Conservation (phyloP, 53 echinoderm and acorn worm genomes). For the Temnopleurus reevesii region DNA sequence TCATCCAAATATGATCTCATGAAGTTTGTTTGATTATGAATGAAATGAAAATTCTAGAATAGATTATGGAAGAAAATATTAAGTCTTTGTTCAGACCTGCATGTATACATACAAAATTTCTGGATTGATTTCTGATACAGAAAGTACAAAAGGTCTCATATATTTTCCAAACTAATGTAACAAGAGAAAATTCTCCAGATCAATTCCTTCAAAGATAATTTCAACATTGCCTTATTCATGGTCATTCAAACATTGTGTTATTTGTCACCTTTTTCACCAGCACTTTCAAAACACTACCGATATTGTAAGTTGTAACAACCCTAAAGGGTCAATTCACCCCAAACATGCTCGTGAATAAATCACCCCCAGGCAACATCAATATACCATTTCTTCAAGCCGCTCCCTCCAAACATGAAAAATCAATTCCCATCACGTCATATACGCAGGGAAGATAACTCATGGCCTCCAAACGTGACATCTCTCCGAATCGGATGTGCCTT, state of each 20-base stretch:
- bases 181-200: not conserved
- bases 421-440: slow-evolving; percentile 2
- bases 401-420: not conserved
- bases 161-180: too few relatives aligned
- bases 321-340: not conserved
- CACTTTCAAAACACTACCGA: not conserved
- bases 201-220: not conserved
- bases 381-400: not conserved
- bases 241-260: too few relatives aligned
- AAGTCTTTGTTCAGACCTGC: too few relatives aligned
- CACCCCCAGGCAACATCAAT: not conserved
- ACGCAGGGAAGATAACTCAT: not conserved
- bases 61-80: too few relatives aligned
- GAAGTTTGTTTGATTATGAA: too few relatives aligned
- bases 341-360: not conserved
- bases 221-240: not conserved
- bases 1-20: too few relatives aligned
- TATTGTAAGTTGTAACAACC: slow-evolving; percentile 18
- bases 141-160: too few relatives aligned
- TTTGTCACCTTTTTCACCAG: too few relatives aligned
- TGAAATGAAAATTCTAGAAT: too few relatives aligned
- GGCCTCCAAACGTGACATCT: slow-evolving; percentile 10
- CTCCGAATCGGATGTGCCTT: not conserved
- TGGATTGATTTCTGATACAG: too few relatives aligned
- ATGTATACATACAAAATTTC: too few relatives aligned